phyloP scores from a whole-genome alignment of 2,113 vertebrate genomes.

The Herpailurus yagouaroundi region DNA sequence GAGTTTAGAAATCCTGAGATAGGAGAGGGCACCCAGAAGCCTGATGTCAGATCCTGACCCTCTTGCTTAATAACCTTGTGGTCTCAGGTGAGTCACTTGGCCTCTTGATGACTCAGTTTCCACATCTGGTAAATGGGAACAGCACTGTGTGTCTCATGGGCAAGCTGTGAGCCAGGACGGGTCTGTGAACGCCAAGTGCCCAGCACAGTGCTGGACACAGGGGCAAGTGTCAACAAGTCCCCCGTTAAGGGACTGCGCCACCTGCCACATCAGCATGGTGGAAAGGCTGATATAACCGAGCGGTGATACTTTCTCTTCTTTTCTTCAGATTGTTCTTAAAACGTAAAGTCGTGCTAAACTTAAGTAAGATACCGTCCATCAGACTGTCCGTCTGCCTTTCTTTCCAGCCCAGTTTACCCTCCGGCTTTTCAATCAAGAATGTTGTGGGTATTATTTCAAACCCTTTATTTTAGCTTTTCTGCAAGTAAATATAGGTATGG shows the following conservation, averaged over 20 bases:
- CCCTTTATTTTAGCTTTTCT: background rate
- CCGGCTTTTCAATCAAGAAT: background rate
- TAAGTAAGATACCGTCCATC: rapidly evolving
- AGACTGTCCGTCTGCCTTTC: background rate
- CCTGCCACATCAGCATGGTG: background rate
- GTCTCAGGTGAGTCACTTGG: too few relatives aligned
- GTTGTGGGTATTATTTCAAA: background rate
- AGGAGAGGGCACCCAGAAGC: background rate
- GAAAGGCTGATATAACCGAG: too few relatives aligned
- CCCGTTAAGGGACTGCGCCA: rapidly evolving
- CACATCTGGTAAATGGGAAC: background rate
- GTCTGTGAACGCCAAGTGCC: background rate
- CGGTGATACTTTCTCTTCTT: background rate
- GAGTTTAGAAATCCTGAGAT: background rate
- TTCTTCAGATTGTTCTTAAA: background rate
- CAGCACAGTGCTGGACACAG: rapidly evolving
- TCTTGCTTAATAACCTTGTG: too few relatives aligned
- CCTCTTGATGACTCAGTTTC: background rate
- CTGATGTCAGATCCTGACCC: background rate
- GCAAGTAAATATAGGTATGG: background rate
- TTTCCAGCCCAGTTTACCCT: background rate
- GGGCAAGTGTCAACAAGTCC: too few relatives aligned
- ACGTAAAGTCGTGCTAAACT: background rate
- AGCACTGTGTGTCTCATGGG: rapidly evolving
- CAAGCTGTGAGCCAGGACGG: background rate